Percentiles rank a stretch among this genome's conserved stretches.
Conservation (phyloP, 1,140 invertebrate species). For the Brachionus paranguensis region DNA sequence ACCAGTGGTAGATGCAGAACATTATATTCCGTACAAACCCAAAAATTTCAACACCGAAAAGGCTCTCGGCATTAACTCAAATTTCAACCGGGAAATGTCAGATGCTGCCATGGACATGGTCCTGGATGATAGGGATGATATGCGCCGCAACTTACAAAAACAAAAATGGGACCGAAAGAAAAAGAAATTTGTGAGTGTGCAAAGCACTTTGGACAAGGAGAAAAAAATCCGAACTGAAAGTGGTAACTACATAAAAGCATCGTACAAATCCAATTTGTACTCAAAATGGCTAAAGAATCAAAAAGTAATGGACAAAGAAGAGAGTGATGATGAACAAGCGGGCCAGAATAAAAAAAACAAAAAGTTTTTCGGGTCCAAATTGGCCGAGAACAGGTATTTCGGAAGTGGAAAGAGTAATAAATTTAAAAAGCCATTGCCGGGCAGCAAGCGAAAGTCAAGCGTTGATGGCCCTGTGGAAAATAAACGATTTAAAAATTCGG, state of each 20-base stretch:
- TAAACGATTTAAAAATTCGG: not conserved
- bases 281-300: conserved; percentile 33
- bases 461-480: not conserved
- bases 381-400: conserved; percentile 30
- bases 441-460: not conserved
- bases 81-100: conserved; percentile 12
- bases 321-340: not conserved
- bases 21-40: conserved; percentile 30
- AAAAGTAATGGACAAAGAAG: not conserved
- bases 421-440: not conserved
- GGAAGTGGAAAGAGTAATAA: not conserved
- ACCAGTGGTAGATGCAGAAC: not conserved
- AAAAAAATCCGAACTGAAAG: conserved; percentile 39
- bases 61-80: conserved; percentile 7
- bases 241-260: conserved; percentile 38
- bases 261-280: conserved; percentile 35
- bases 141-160: conserved; percentile 22
- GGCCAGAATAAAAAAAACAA: not conserved
- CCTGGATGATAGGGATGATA: conserved; percentile 3
- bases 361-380: conserved; percentile 22
- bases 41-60: conserved; percentile 32
- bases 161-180: conserved; percentile 39
- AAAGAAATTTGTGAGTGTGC: conserved; percentile 34
- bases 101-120: conserved; percentile 17
- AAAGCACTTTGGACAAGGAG: not conserved